Evolutionary conservation across 2,113 vertebrate species (phyloP).

Genomic region (Catagonus wagneri): DNA sequence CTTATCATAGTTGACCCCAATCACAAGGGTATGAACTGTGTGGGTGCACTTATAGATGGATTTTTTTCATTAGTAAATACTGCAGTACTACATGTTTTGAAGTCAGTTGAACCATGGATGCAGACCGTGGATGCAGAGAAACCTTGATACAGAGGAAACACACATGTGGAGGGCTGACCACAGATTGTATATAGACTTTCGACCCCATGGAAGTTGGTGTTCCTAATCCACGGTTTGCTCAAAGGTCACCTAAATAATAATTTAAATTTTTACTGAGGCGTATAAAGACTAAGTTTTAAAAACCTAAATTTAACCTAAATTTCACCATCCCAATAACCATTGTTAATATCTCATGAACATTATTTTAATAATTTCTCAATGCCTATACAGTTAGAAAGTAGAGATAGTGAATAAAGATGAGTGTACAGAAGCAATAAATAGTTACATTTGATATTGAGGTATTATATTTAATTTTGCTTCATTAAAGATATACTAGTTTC

Average conservation of each 20-base stretch:
- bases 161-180: neutral
- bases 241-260: neutral
- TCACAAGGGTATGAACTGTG: neutral
- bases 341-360: neutral
- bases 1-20: neutral
- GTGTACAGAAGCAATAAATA: neutral
- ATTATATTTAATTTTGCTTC: neutral
- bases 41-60: neutral
- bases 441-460: neutral
- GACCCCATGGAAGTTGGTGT: accelerated
- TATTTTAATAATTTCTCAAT: neutral
- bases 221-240: neutral
- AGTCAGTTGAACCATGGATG: neutral
- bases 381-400: neutral
- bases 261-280: neutral
- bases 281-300: neutral
- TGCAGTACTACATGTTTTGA: neutral
- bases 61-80: neutral
- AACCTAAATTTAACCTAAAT: neutral
- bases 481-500: neutral
- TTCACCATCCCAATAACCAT: neutral
- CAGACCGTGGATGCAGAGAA: neutral
- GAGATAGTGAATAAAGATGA: neutral
- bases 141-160: neutral
- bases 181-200: neutral